phyloP scores from a whole-genome alignment of 2,113 vertebrate genomes.

The Dipodomys stephensi region DNA sequence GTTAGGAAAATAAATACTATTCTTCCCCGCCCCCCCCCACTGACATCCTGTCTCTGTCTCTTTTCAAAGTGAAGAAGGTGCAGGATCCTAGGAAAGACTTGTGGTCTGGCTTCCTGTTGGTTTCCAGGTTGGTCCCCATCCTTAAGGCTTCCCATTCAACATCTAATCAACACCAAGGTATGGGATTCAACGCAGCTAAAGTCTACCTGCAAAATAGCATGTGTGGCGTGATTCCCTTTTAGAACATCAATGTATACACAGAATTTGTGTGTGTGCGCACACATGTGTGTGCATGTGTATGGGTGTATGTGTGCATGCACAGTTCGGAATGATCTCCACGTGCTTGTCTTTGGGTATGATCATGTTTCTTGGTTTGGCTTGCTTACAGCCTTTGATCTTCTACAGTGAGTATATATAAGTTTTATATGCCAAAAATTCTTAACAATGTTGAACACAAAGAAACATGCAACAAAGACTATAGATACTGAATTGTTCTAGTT shows the following conservation, averaged over 20 bases:
- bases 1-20: conserved; percentile 29
- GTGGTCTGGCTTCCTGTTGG: neutral
- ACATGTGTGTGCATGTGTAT: neutral
- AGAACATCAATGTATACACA: conserved; percentile 36
- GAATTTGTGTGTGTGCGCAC: neutral
- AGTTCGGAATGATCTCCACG: conserved; percentile 20
- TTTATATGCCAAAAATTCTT: conserved; percentile 34
- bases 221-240: neutral
- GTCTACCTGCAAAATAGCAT: conserved; percentile 4
- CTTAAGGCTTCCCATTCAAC: conserved; percentile 21
- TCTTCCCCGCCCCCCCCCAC: too few relatives aligned
- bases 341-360: neutral
- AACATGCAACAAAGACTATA: neutral
- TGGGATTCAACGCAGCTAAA: neutral
- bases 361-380: conserved; percentile 27
- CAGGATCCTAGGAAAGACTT: conserved; percentile 16
- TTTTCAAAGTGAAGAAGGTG: neutral
- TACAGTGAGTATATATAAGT: neutral
- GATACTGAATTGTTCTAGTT: neutral
- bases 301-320: neutral
- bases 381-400: conserved; percentile 43
- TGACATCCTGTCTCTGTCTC: too few relatives aligned
- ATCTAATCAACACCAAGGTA: conserved; percentile 58
- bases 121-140: conserved; percentile 54
- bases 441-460: neutral